Evolutionary conservation across 2,888 invertebrate genomes (phyloP), one percentile per base, ranked within the genome.

Genomic region (Deilephila elpenor): DNA sequence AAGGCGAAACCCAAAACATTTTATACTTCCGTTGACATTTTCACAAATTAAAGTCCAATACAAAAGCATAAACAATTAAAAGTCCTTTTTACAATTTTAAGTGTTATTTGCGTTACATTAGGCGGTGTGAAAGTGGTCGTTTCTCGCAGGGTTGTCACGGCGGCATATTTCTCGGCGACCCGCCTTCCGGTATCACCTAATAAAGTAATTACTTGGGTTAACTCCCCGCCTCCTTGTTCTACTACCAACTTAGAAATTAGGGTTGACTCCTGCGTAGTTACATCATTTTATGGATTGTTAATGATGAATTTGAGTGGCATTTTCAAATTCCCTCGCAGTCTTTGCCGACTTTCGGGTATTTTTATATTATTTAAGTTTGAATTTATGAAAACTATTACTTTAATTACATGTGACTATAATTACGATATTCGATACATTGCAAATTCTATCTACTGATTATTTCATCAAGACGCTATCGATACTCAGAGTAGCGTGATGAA

Each of bases 181-280:
- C 82, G 79, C 84, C 87, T 88, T 88, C 88, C 87, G 86, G 85
- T 80, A 83, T 85, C 86, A 86, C 85, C 88, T 89, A 90, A 90
- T 91, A 89, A 90, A 88, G 89, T 91, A 91, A 91, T 91, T 91
- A 91, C 88, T 84, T 81, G 81, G 76, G 76, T 74, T 44, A 75
- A 74, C 76, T 76, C 78, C 73, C 78, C 77, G 78, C 76, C 76
- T 74, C 76, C 75, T 72, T 73, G 67, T 73, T 67, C 78, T 78
- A 74, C 78, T 62, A 73, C 64, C 72, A 59, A 72, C 64, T 73
- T 72, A 64, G 72, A 64, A 44, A 67, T 73, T 73, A 81, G 78
- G 80, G 82, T 75, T 75, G 81, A 76, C 78, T 74, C 82, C 75
- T 79, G 82, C 73, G 77, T n/a, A 56, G 56, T 71, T 32, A 37